Evolutionary conservation across 2,888 invertebrate genomes (phyloP).

Genomic region (Cylloceria caligata): DNA sequence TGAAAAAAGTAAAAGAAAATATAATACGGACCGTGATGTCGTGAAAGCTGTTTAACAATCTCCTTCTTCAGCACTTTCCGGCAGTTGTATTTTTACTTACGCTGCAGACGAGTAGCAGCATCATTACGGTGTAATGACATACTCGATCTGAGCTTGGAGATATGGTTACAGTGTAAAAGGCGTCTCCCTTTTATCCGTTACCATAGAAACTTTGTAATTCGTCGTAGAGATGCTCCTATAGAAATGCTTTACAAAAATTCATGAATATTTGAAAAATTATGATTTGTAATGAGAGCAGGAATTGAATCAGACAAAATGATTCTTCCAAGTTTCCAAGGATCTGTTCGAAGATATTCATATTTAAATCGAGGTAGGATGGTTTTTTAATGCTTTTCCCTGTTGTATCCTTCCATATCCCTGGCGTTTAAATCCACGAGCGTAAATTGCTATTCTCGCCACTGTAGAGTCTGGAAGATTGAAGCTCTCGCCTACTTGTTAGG

Average conservation of each 20-base stretch:
- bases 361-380: not conserved
- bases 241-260: not conserved
- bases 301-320: not conserved
- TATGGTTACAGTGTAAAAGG: conserved; percentile 24
- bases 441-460: conserved; percentile 41
- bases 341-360: not conserved
- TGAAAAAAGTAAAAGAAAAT: not conserved
- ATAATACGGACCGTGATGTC: not conserved
- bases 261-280: not conserved
- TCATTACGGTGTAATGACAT: conserved; percentile 66
- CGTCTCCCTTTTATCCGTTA: conserved; percentile 10
- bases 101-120: conserved; percentile 63
- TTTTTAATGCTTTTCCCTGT: conserved; percentile 21
- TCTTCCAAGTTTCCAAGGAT: not conserved
- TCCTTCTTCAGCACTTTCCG: conserved; percentile 66
- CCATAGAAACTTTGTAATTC: conserved; percentile 22
- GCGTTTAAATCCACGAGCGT: conserved; percentile 22
- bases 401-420: conserved; percentile 36
- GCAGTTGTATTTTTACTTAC: conserved; percentile 47
- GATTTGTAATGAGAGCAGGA: not conserved
- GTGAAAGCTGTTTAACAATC: conserved; percentile 53
- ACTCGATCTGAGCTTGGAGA: conserved; percentile 53
- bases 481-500: conserved; percentile 29
- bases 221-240: too few species aligned
- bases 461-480: conserved; percentile 52